Base-by-base conservation (phyloP, 2,797 vertebrate genomes). In the Adrianichthys oophorus region DNA sequence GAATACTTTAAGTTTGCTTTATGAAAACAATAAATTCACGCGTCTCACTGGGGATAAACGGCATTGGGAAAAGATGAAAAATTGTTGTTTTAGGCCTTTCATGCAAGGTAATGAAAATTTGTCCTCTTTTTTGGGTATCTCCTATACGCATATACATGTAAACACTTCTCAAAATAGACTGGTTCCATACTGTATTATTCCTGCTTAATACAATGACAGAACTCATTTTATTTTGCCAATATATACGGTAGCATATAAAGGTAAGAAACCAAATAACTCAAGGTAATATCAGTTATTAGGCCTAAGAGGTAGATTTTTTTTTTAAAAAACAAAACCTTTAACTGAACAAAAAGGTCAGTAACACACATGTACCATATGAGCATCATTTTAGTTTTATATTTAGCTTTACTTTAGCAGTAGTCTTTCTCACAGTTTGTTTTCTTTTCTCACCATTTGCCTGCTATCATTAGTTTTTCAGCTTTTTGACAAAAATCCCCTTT, bases 1-100 rank as follows among this genome's bases (percentile, higher is more conserved):
- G 77, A 83, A 80, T 83, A 72, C 56, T 56, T 66, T 81, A 78
- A 80, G 72, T 84, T 83, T 81, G 62, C 65, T 77, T 82, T 84
- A 85, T 87, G 79, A 80, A 84, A 83, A 79, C 71, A 75, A 68
- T 66, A 60, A 76, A 71, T 80, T 60, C 74, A 65, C 68, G 72
- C 76, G 44, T 80, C 72, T 78, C 71, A 68, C 72, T 41, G 50
- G 76, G 82, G 80, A 84, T 58, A 54, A 81, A 68, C 29, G 3
- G 44, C 42, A 48, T 67, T 52, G 26, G 56, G 45, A 63, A 80
- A 61, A 58, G 26, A 60, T 52, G 37, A 42, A 51, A 60, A 60
- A 68, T 56, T 47, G 48, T 67, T 79, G 75, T 59, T 64, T 78
- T 43, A 67, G 44, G 48, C 24, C 65, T 80, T 83, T 72, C 69